phyloP scores from a whole-genome alignment of 53 echinoderm and acorn worm genomes.

The Stichopus horrens region DNA sequence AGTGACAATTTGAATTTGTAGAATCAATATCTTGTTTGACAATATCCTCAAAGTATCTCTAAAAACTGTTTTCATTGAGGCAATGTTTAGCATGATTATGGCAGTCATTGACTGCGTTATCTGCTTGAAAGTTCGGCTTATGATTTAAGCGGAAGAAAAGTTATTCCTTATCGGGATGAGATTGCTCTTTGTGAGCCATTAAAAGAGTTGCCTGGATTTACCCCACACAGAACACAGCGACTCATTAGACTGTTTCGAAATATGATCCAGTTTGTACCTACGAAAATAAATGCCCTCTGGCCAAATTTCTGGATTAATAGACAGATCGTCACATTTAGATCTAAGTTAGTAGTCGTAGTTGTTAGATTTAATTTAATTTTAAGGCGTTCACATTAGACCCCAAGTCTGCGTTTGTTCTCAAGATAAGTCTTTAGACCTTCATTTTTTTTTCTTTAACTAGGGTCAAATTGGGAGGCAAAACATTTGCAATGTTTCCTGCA shows the following conservation, averaged over 20 bases:
- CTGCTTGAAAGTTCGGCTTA: neutral
- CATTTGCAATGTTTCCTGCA: too few species aligned
- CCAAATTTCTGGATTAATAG: conserved; percentile 7
- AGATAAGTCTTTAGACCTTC: neutral
- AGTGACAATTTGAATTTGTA: neutral
- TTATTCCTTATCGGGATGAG: neutral
- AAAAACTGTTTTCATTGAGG: conserved; percentile 6
- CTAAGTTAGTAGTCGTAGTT: neutral
- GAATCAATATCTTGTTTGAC: neutral
- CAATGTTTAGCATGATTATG: neutral
- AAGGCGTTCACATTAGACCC: conserved; percentile 2
- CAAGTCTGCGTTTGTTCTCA: too few species aligned
- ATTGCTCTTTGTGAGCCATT: neutral
- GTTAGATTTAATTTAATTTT: neutral
- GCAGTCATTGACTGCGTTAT: neutral
- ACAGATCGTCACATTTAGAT: neutral
- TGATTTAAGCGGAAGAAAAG: neutral
- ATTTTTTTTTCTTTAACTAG: neutral
- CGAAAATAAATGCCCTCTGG: conserved; percentile 1
- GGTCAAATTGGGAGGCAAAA: too few species aligned
- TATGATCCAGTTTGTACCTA: conserved; percentile 17
- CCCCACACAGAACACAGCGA: neutral
- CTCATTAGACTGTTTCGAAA: neutral
- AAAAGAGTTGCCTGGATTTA: neutral
- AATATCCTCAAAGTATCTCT: neutral